Evolutionary conservation across 2,888 invertebrate genomes (phyloP), one percentile per base, ranked within the genome.

Genomic region (Ichneumoninae sp.): DNA sequence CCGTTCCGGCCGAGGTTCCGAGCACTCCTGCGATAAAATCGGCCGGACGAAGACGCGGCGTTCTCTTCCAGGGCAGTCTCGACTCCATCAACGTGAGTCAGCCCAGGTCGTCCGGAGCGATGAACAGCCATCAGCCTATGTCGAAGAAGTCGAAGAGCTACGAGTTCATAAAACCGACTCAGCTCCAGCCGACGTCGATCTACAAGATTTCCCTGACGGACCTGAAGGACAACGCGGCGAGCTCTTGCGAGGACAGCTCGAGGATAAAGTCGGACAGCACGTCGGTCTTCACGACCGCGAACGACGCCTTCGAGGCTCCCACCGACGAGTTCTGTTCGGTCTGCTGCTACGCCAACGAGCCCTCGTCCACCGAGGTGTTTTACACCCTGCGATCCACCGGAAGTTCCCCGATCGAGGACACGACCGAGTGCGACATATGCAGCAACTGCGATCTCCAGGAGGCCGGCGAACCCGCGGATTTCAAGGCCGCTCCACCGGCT

Each of bases 111-210:
- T 50, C 66, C 19, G 60, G n/a, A n/a, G 50, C 80, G 16, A 81
- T 75, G 16, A 71, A 81, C 16, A 70, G 72, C 30, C 88, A 86
- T 36, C 88, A 89, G 69, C 80, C 89, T n/a, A 90, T 89, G 66
- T 89, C 92, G 1, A 93, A 93, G 66, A 93, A 93, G 77, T 93
- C 93, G 0, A 93, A 93, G 79, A 93, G 93, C 75, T 93, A 90
- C 85, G 93, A 93, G 57, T 93, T 91, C 1, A 91, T 93, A 40
- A 93, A 93, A 68, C 89, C 79, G 19, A 82, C 71, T 1, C 71
- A 76, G 13, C 10, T 62, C 0, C 79, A 82, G 68, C 88, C 60
- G 86, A 88, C 44, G 52, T 83, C 77, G 6, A 60, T 86, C 26
- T 84, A 82, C 50, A 86, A 87, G 80, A 79, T 89, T 13, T 82